Base-by-base conservation (phyloP, 2,888 invertebrate genomes). In the Leptodirus hochenwartii region DNA sequence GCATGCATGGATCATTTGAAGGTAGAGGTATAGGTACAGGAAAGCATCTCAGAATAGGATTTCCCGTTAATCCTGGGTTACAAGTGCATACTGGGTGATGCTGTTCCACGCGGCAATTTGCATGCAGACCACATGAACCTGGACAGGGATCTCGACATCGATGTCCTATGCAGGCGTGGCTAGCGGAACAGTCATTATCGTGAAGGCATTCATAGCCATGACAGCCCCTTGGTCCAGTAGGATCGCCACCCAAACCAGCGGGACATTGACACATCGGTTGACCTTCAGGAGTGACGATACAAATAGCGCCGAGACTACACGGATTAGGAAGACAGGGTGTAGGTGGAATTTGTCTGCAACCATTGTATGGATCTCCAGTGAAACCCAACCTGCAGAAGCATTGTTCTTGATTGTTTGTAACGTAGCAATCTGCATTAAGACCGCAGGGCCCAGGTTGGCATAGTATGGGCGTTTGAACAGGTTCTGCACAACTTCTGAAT, bases 371-470 rank as follows among this genome's bases (percentile, higher is more conserved):
- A 58, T 87, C 79, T 11, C 85, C 87, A 24, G 63, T 62, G 50
- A 63, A 81, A 15, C 78, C 80, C 26, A 63, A 50, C 47, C 68
- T 70, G 44, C 87, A 88, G 52, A 73, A 82, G 51, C 87, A 87
- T 51, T 78, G 73, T 53, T 88, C 85, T 44, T 71, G 70, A 44
- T 80, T 80, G 33, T 74, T 73, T 26, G 74, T 66, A 4, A 82
- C 76, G 46, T 84, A 84, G 48, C 85, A 87, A 47, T 84, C 81
- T 6, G 84, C 72, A 50, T 85, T 80, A 11, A 59, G 54, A 15
- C 82, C 84, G 54, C 85, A 85, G 2, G 81, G 80, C 6, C 82
- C 82, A 6, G 84, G 84, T 49, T 69, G 67, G 44, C 84, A 85
- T 6, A 82, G 56, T 15, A 41, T 34, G 34, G 64, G 58, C 2